These are phyloP conservation scores for Protosalanx chinensis DNA, from an alignment of 2,797 vertebrate genomes.

Conservation along the genomic window DNA sequence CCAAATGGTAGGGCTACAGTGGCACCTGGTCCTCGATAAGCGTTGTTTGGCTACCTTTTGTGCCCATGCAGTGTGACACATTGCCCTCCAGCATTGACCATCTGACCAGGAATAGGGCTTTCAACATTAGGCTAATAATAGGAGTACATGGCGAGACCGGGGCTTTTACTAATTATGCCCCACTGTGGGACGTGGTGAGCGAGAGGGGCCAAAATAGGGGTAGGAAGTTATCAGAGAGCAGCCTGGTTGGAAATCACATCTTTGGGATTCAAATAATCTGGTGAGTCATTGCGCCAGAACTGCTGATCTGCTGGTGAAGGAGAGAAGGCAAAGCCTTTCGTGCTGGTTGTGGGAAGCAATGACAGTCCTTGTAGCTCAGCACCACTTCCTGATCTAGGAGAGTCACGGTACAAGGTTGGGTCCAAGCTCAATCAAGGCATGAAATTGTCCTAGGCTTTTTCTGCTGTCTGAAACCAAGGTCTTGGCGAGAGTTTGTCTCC, in stretches of 20 bases:
- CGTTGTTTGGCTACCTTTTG: constrained; percentile 78
- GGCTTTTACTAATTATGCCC: constrained; percentile 71
- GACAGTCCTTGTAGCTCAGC: constrained; percentile 58
- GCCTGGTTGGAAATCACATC: constrained; percentile 16
- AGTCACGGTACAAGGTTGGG: constrained; percentile 51
- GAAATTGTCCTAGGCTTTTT: constrained; percentile 61
- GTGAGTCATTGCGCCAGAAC: constrained; percentile 22
- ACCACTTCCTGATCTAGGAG: constrained; percentile 54
- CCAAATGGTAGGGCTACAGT: constrained; percentile 69
- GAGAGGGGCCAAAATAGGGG: constrained; percentile 53
- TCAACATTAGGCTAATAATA: constrained; percentile 75
- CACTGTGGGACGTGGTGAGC: constrained; percentile 71
- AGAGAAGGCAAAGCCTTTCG: constrained; percentile 47
- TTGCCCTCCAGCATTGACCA: constrained; percentile 79
- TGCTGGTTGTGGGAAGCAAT: constrained; percentile 48
- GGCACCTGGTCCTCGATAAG: constrained; percentile 79
- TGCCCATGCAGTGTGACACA: constrained; percentile 77
- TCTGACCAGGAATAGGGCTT: constrained; percentile 76
- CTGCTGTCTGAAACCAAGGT: constrained; percentile 68
- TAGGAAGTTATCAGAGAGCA: constrained; percentile 34
- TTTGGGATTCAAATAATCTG: constrained; percentile 23
- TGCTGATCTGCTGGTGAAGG: constrained; percentile 51
- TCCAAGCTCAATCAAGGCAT: constrained; percentile 59
- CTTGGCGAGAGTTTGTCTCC: constrained; percentile 67
- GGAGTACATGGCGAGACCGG: constrained; percentile 64